These are phyloP conservation scores for Tringa solitaria DNA, from an alignment of 2,113 vertebrate species.

Conservation along the genomic window DNA sequence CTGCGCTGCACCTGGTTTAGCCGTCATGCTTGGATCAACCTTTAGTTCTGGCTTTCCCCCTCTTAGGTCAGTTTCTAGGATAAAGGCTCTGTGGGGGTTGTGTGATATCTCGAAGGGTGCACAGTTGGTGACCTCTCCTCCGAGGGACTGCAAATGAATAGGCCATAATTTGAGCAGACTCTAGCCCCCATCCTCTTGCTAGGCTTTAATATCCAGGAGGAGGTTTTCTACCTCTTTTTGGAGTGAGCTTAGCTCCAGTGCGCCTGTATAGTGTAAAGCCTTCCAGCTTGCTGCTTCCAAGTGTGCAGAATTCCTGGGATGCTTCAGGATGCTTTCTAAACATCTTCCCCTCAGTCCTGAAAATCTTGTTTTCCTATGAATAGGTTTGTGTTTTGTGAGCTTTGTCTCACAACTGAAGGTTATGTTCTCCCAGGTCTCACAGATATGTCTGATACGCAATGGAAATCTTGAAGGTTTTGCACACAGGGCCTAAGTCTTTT, in stretches of 20 bases:
- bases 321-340: not conserved
- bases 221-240: not conserved
- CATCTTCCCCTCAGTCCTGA: accelerated
- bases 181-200: not conserved
- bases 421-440: not conserved
- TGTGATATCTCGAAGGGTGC: not conserved
- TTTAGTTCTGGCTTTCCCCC: not conserved
- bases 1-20: not conserved
- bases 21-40: not conserved
- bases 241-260: not conserved
- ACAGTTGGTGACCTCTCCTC: not conserved
- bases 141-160: not conserved
- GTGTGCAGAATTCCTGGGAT: not conserved
- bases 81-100: not conserved
- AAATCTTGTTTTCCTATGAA: not conserved
- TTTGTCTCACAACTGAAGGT: not conserved
- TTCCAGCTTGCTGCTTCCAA: not conserved
- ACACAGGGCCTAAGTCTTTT: not conserved
- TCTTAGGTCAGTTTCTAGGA: not conserved
- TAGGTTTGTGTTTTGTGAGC: not conserved
- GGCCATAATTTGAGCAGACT: not conserved
- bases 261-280: not conserved
- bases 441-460: not conserved
- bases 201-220: not conserved
- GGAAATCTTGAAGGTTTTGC: not conserved